Evolutionary conservation across 2,797 vertebrate species (phyloP), one percentile per base, ranked within the genome.

Genomic region (Smutsia gigantea): DNA sequence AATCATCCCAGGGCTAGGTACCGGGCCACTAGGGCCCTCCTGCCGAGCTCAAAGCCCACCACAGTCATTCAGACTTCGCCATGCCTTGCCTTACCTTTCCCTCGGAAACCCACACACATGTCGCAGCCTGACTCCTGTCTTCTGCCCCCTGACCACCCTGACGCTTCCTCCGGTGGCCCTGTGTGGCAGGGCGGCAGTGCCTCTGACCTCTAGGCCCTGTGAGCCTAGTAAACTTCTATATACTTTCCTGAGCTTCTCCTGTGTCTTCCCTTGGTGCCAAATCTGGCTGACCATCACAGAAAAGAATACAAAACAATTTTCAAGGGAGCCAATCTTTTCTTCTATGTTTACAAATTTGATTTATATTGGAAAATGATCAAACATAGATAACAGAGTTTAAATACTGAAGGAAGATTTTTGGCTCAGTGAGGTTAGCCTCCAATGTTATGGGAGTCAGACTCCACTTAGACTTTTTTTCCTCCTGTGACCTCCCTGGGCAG

Each of bases 101-200:
- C 13, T 46, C 1, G 19, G 46, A 49, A 90, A 25, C 4, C 1
- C 2, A 25, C 31, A 17, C 37, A 49, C 46, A 31, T 46, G 1
- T 4, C 23, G 19, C 0, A 27, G 15, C 29, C 9, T 19, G 3
- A 13, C 14, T 39, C 53, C 57, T 51, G 10, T 9, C 4, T 8
- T 59, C 63, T 61, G 27, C 37, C 13, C 39, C 31, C 42, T 25
- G 69, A 23, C 19, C 9, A 27, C 21, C 29, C 57, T 57, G 19
- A 2, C 15, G 7, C 27, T 39, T 55, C 23, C 25, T 49, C 0
- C 1, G 0, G 4, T 14, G 61, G 18, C 21, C 23, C 68, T 82
- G 23, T 0, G 9, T 21, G 27, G 7, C 0, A 0, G 42, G 5
- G 0, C 1, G 1, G 1, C 18, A 39, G 25, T 11, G 37, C 11